These are phyloP conservation scores for Melinaea menophilus DNA, from an alignment of 2,888 invertebrate genomes.

Conservation along the genomic window DNA sequence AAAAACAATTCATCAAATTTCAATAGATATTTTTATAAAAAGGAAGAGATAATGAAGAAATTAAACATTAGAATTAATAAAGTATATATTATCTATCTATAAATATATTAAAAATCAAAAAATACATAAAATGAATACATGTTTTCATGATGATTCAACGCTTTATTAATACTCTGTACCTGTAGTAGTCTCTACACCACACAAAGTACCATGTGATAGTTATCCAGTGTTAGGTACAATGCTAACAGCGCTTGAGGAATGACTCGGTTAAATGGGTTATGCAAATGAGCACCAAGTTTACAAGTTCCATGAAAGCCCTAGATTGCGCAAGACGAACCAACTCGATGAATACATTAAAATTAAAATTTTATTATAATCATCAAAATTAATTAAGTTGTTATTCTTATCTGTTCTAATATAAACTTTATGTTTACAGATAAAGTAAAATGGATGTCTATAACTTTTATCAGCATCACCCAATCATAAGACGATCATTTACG, in stretches of 20 bases:
- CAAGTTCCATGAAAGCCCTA: slow-evolving; percentile 34
- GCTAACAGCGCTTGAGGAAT: slow-evolving; percentile 31
- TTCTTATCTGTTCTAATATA: background rate
- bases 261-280: slow-evolving; percentile 50
- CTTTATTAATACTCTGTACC: too few species aligned
- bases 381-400: background rate
- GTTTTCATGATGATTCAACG: too few species aligned
- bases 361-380: slow-evolving; percentile 18
- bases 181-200: too few species aligned
- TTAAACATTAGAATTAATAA: too few species aligned
- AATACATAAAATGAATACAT: too few species aligned
- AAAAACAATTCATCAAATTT: too few species aligned
- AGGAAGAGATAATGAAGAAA: too few species aligned
- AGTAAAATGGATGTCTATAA: background rate
- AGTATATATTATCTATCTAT: too few species aligned
- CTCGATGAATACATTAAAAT: slow-evolving; percentile 29
- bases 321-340: slow-evolving; percentile 28
- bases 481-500: background rate
- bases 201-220: too few species aligned
- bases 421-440: background rate
- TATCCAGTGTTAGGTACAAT: slow-evolving; percentile 9
- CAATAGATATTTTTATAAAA: too few species aligned
- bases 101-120: too few species aligned
- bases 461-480: background rate
- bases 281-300: slow-evolving; percentile 45